These are phyloP conservation scores for Microcaecilia unicolor DNA, from an alignment of 2,797 vertebrate species.

Conservation along the genomic window DNA sequence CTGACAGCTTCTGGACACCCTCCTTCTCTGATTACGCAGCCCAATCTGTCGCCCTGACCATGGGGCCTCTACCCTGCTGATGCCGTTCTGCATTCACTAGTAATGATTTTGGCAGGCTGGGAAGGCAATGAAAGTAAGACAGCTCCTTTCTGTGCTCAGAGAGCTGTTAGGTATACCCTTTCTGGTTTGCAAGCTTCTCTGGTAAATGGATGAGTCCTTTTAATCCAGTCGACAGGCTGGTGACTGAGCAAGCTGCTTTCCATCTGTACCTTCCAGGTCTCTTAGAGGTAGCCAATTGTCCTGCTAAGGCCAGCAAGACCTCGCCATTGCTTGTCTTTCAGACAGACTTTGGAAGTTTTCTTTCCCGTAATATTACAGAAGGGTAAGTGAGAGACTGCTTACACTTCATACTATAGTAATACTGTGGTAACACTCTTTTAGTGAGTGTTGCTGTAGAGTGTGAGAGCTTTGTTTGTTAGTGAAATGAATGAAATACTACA, in stretches of 20 bases:
- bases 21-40: slow-evolving; percentile 82
- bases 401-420: too few species aligned
- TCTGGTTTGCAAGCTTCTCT: slow-evolving; percentile 91
- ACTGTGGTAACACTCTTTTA: too few species aligned
- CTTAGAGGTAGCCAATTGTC: slow-evolving; percentile 85
- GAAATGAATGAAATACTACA: too few species aligned
- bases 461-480: too few species aligned
- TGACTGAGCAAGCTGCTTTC: slow-evolving; percentile 94
- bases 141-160: slow-evolving; percentile 49
- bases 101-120: slow-evolving; percentile 97
- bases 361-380: slow-evolving; percentile 42
- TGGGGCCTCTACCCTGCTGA: slow-evolving; percentile 87
- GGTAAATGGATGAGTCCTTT: slow-evolving; percentile 99
- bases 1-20: slow-evolving; percentile 73
- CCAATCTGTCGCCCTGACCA: slow-evolving; percentile 97
- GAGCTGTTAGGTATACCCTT: slow-evolving; percentile 57
- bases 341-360: slow-evolving; percentile 46
- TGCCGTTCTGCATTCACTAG: slow-evolving; percentile 88
- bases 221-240: slow-evolving; percentile 99
- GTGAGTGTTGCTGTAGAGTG: too few species aligned
- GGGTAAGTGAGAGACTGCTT: slow-evolving; percentile 4
- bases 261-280: slow-evolving; percentile 97
- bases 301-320: slow-evolving; percentile 61
- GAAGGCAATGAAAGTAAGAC: slow-evolving; percentile 44
- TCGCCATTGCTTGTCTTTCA: slow-evolving; percentile 49